Evolutionary conservation across 2,113 vertebrate species (phyloP), one percentile per base, ranked within the genome.

Genomic region (Haemorhous mexicanus): DNA sequence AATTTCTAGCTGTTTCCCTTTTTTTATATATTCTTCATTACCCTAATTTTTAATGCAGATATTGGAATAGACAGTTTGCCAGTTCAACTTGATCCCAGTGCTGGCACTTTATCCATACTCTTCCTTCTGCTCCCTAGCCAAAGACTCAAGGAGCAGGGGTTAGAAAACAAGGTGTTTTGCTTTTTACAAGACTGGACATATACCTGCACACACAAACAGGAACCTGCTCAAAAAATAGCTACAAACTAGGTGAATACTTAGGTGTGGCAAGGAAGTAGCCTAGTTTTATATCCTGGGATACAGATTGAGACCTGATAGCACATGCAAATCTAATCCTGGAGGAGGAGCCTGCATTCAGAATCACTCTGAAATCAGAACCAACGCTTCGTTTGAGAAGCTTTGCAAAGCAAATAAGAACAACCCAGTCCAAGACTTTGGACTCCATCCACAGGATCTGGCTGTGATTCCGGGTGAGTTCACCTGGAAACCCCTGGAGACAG

Each of bases 221-320:
- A 30, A 82, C 56, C 61, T 84, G 47, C 75, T 63, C 76, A 86
- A 70, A 67, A 85, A 88, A 52, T 7, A 87, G 46, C 62, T 64
- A 23, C 35, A 47, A 73, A 56, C 16, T 18, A 84, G 64, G 67
- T 13, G 58, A 92, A 81, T 67, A 32, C 44, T 41, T 52, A 95
- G 94, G 95, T 21, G 83, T 94, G 90, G 89, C 94, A 67, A 74
- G 93, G 94, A 95, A 96, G 80, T 52, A 86, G 66, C 73, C 83
- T 64, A 19, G 58, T 62, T 95, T 84, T 78, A 62, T 11, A 63
- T 3, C 32, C 41, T 10, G 30, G 83, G 41, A 70, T 52, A 52
- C 37, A 82, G 93, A 72, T 3, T 35, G 62, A 78, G 70, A 82
- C 49, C 62, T 73, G 91, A 95, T 39, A 93, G 87, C 3, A 91